Evolutionary conservation across 2,888 invertebrate species (phyloP), one percentile per base, ranked within the genome.

Genomic region (Eurytoma adleriae): DNA sequence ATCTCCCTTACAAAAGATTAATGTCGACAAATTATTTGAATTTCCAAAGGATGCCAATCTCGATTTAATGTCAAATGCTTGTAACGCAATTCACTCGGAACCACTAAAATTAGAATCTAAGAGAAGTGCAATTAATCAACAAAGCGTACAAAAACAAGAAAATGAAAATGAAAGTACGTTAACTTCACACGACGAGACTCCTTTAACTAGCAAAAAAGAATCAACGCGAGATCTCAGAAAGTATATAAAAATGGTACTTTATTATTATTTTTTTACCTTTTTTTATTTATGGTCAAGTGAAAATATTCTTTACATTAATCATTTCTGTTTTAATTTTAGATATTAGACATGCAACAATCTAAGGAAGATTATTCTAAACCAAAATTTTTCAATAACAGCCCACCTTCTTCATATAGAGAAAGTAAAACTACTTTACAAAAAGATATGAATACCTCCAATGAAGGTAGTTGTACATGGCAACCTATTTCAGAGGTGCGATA

Each of bases 231-330:
- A 92, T 84, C 87, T 92, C 24, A 91, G 91, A 79, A 92, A 91
- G 87, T 92, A 92, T 82, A 91, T 92, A 57, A 90, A 91, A 88
- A 90, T 92, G 92, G 92, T 92, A 85, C 84, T 84, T 57, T 18
- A 2, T 48, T 16, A 40, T 40, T n/a, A 24, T 64, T 50, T 71
- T 27, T 64, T 71, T 30, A 30, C 59, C 13, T 56, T 64, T 2
- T 69, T 54, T 61, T 59, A 24, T 69, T 64, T 52, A 57, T 54
- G 62, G 24, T 20, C 27, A n/a, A 56, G 72, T 52, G 30, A 76
- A 81, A 57, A 75, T 30, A 80, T 4, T 12, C 48, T 12, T 48
- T 2, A 64, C 48, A 64, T 62, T 40, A 40, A 30, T 30, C 1
- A 40, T 40, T 40, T 40, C 10, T 40, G 12, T 69, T 69, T 78